Conservation (phyloP, 2,797 vertebrate species). For the Myotis daubentonii region DNA sequence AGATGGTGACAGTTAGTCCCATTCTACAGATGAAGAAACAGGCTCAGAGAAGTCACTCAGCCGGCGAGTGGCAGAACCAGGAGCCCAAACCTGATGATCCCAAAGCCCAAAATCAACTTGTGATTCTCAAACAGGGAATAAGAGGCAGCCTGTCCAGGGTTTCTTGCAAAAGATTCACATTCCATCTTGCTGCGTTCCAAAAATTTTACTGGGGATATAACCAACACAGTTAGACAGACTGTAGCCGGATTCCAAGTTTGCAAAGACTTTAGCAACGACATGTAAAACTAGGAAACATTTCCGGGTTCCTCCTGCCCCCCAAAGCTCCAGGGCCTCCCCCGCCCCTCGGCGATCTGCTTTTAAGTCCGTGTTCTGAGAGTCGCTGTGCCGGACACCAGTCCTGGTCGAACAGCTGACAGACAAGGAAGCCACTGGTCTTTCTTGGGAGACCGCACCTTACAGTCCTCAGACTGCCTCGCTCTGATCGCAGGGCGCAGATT, state of each 20-base stretch:
- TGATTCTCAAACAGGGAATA: not conserved
- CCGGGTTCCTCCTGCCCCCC: not conserved
- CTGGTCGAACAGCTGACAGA: not conserved
- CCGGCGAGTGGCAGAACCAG: not conserved
- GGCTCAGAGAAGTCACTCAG: not conserved
- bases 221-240: not conserved
- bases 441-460: not conserved
- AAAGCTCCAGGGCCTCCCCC: not conserved
- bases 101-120: not conserved
- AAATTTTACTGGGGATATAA: not conserved
- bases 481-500: not conserved
- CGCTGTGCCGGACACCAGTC: not conserved
- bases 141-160: no score
- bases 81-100: not conserved
- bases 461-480: no score
- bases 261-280: not conserved
- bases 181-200: not conserved
- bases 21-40: conserved; percentile 2
- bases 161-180: not conserved
- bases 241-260: not conserved
- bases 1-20: not conserved
- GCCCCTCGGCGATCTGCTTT: rapidly evolving
- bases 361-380: not conserved
- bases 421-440: not conserved
- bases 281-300: not conserved